Percentiles rank a stretch among this genome's conserved stretches.
Conservation (phyloP, 64 coral and sea anemone species). For the Dendronephthya gigantea region DNA sequence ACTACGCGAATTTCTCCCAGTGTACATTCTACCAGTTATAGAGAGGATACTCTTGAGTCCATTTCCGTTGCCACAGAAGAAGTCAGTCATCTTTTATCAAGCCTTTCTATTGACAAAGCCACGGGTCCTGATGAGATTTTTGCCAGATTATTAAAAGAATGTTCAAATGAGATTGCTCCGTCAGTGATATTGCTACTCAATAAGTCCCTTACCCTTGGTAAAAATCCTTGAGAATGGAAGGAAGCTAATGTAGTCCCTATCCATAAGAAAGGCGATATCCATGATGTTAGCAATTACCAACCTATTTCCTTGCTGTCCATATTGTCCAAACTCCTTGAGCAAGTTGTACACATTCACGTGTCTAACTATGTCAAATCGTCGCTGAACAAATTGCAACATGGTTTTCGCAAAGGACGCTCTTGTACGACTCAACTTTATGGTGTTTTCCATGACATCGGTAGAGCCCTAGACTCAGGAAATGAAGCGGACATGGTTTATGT, state of each 20-base stretch:
- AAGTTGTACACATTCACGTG: too few species aligned
- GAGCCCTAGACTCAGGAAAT: neutral
- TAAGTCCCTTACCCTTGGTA: neutral
- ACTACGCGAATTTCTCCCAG: too few species aligned
- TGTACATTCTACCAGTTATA: too few species aligned
- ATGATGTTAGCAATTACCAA: too few species aligned
- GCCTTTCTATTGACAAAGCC: neutral
- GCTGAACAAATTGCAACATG: neutral
- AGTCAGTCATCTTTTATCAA: too few species aligned
- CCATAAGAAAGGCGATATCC: too few species aligned
- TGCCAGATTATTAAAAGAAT: neutral
- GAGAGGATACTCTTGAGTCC: too few species aligned
- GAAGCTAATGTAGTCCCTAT: neutral
- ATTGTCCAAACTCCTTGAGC: too few species aligned
- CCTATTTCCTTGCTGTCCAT: too few species aligned
- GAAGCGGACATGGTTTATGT: neutral
- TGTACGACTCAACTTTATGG: neutral
- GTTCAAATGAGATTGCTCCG: neutral
- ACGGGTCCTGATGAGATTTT: conserved; percentile 11
- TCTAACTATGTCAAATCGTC: too few species aligned
- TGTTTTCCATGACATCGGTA: neutral
- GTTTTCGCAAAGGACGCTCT: neutral
- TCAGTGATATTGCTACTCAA: neutral
- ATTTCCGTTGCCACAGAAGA: too few species aligned
- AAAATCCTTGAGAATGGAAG: neutral